Conservation (phyloP, 2,113 vertebrate genomes). For the Azemiops feae region DNA sequence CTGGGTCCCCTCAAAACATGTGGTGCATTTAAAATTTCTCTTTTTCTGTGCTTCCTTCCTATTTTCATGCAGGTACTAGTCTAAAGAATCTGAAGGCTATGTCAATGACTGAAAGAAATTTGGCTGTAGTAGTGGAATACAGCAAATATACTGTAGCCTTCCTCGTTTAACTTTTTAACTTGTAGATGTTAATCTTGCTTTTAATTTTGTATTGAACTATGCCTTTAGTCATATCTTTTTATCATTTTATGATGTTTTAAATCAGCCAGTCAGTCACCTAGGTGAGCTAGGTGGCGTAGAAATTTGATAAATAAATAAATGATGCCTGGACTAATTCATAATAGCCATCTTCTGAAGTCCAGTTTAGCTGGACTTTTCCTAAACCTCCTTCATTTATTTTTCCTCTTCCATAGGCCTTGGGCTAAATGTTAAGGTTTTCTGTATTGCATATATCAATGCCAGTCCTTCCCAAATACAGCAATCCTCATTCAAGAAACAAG, state of each 20-base stretch:
- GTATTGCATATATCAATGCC: neutral
- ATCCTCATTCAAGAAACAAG: neutral
- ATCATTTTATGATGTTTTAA: neutral
- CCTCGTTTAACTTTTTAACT: neutral
- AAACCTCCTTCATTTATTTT: neutral
- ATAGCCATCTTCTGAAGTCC: neutral
- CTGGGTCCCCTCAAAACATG: neutral
- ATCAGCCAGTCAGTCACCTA: neutral
- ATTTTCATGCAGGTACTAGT: neutral
- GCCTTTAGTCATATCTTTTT: neutral
- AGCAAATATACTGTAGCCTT: neutral
- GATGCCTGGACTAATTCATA: neutral
- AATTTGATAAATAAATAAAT: neutral
- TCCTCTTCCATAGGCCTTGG: neutral
- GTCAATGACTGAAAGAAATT: neutral
- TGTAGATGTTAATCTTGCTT: neutral
- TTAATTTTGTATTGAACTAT: neutral
- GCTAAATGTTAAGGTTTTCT: neutral
- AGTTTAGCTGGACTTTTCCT: neutral
- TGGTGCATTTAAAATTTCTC: neutral
- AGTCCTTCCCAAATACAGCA: neutral
- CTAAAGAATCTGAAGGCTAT: neutral
- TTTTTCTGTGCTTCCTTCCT: neutral
- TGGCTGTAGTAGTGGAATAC: too few species aligned
- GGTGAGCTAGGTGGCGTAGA: neutral